Conservation (phyloP, 37 sponge, comb jelly and placozoan genomes). For the Diacarnus erythraeanus region DNA sequence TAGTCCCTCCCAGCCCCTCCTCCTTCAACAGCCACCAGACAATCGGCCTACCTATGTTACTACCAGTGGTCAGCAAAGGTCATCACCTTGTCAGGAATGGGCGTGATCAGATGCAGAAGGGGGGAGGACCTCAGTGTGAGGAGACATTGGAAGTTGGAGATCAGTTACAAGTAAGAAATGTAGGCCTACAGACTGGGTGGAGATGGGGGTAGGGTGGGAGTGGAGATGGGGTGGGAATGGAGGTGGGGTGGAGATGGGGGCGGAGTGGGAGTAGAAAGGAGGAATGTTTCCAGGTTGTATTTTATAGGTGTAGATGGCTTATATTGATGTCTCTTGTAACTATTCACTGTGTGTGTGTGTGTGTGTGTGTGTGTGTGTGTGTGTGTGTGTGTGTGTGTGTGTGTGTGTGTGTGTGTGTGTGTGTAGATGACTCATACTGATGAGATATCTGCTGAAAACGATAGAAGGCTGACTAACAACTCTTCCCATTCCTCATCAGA, state of each 20-base stretch:
- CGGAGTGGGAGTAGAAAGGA: background rate
- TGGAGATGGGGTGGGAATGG: background rate
- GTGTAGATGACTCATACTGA: too few species aligned
- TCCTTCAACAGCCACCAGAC: background rate
- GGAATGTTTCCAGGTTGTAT: too few species aligned
- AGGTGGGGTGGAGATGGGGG: background rate
- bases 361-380: too few species aligned
- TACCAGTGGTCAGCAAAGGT: background rate
- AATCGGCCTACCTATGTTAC: background rate
- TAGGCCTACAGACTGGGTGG: background rate
- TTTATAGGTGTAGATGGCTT: too few species aligned
- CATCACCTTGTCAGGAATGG: background rate
- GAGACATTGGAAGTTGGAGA: too few species aligned
- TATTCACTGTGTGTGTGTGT: too few species aligned
- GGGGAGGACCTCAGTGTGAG: background rate
- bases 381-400: too few species aligned
- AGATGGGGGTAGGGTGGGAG: background rate
- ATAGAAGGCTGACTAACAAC: too few species aligned
- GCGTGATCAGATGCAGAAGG: background rate
- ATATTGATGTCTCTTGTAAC: too few species aligned
- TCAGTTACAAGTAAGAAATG: background rate
- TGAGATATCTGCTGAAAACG: too few species aligned
- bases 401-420: too few species aligned
- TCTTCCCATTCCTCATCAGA: too few species aligned
- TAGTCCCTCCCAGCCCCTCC: constrained; percentile 1